Evolutionary conservation across 35 echinoderm and acorn worm species (phyloP), one percentile per base, ranked within the genome.

Genomic region (Heliocidaris tuberculata): DNA sequence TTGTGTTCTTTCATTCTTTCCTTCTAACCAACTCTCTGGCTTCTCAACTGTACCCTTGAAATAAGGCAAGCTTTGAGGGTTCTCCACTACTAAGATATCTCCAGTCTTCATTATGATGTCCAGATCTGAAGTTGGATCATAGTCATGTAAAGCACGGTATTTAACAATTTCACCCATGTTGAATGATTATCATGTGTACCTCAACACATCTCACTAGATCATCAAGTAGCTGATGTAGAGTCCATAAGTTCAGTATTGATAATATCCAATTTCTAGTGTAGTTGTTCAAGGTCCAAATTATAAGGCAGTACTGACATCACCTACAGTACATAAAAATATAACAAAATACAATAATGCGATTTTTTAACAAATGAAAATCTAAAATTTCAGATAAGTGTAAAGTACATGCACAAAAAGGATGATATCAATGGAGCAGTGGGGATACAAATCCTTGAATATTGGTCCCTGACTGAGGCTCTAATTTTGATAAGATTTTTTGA

Each of bases 11-110:
- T 97, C 96, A 90, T 99, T 99, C 49, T 85, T 60, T 86, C 98
- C 98, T 17, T 94, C 60, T 9, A 99, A 49, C 98, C 98, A 99
- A 48, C 98, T 96, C 49, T 88, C 86, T 0, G 98, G 98, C 24
- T 99, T 93, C 70, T 99, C 96, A 15, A 97, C 56, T 9, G 98
- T 99, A 12, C 98, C 98, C 32, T 95, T 91, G 85, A 99, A 99
- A 70, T 92, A 96, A 10, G 85, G 32, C 59, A 94, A 49, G 47
- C 95, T 96, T 11, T 88, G 31, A 9, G 94, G 94, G 24, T 95
- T 95, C 13, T 85, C 86, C 2, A 71, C 88, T 11, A 99, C 98
- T 65, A 99, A 92, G 24, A 97, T 95, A 48, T 99, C 98, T 35
- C 95, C 95, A 21, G 35, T 93, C 60, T 89, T n/a, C 59, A 99